Percentiles rank a stretch among this genome's conserved stretches.
These are phyloP conservation scores for Diglossa cyanea DNA, from an alignment of 2,797 vertebrate genomes.

Conservation along the genomic window DNA sequence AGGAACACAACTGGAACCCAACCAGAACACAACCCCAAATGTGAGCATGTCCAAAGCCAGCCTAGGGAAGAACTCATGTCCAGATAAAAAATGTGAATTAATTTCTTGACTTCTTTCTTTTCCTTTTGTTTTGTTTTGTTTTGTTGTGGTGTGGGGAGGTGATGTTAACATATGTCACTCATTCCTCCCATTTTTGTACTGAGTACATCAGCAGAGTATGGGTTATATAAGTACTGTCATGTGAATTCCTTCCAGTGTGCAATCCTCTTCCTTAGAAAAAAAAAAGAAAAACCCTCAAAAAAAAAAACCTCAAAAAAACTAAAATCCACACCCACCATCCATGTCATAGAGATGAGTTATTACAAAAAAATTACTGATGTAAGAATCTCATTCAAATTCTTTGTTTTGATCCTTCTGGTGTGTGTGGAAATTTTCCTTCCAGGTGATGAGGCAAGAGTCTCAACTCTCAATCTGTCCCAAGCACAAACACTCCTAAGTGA, in stretches of 20 bases:
- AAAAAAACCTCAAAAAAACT: background rate
- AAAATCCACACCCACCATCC: background rate
- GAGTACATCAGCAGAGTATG: rapidly evolving
- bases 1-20: background rate
- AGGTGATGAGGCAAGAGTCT: background rate
- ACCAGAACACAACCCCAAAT: background rate
- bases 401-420: background rate
- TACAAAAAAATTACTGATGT: background rate
- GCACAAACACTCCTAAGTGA: background rate
- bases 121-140: background rate
- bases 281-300: background rate
- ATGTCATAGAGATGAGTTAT: background rate
- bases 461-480: background rate
- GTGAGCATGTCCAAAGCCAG: background rate
- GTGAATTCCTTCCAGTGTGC: background rate
- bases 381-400: background rate
- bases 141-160: rapidly evolving
- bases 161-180: background rate
- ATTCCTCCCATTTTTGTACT: background rate
- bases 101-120: background rate
- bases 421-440: background rate
- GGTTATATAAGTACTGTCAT: background rate
- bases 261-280: background rate
- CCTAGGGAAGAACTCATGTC: background rate
- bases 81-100: background rate